Base-by-base conservation (phyloP, 1,140 invertebrate genomes). In the Drosophila leontia region DNA sequence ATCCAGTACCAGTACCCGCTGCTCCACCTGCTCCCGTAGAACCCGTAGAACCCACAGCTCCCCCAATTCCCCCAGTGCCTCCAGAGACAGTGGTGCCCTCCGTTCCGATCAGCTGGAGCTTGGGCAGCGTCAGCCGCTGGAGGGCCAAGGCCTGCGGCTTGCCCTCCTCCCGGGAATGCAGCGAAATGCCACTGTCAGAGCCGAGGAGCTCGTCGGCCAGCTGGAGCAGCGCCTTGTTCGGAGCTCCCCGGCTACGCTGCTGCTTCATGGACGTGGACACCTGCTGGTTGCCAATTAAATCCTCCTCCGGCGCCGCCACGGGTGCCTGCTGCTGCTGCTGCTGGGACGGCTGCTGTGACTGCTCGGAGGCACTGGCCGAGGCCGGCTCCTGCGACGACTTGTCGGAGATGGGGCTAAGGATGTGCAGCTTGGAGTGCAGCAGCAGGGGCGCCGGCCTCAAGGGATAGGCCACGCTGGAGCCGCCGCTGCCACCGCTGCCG, bases 351-450 rank as follows among this genome's bases (percentile, higher is more conserved):
- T 82, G 82, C 29, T 69, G 75, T 5, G 78, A 78, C 68, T 95
- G 95, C 80, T 96, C 96, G 72, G 96, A 96, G 12, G 96, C 96
- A 2, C 95, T 95, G 82, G 97, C 96, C 2, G 96, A 96, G 15
- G 95, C 95, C 13, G 96, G 96, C 84, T 98, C 97, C 87, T 97
- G 96, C 3, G 96, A 97, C n/a, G 97, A 97, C 91, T 97, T 97
- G 92, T 98, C 97, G 32, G 97, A 97, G 81, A 98, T 98, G 7
- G 97, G 97, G 61, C 97, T 97, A 15, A 98, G 94, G 80, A 97
- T 97, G 90, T 97, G 96, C 71, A 97, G 92, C 88, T 97, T 97
- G 11, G 95, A 94, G 87, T 96, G 95, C 70, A 95, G 94, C 17
- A 94, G 94, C 23, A 94, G 92, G 80, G 95, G 96, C 50, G 94